Base-by-base conservation (phyloP, 2,797 vertebrate genomes). In the Anas acuta region DNA sequence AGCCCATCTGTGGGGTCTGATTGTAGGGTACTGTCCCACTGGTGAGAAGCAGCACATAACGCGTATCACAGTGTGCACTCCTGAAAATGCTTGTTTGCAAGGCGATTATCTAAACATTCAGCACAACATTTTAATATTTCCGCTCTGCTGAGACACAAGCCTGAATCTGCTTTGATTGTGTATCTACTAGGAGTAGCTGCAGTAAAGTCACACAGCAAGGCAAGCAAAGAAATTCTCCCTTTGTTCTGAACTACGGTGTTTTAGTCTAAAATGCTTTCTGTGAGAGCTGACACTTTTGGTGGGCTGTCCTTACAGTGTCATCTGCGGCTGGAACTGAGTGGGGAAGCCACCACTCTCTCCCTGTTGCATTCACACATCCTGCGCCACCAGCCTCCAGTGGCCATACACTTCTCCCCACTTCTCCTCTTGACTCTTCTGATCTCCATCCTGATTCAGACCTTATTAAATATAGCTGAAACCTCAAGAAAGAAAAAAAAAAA, bases 1-100 rank as follows among this genome's bases (percentile, higher is more conserved):
- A 89, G 77, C 77, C 77, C 81, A 81, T 84, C 90, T 94, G 70
- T 28, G 49, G 45, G 49, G 70, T 90, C 49, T 88, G 80, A 84
- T 81, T 81, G 75, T 80, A 90, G 71, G 56, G 79, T 61, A 70
- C 67, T 78, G 43, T 70, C 72, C 93, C 77, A 86, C 39, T 57
- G 82, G 35, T 45, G 49, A 87, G 70, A 69, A 81, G 71, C 60
- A 81, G 79, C 1, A 0, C 13, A 54, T 37, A 43, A 67, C 32
- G 26, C 37, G 33, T 33, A 81, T 32, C 49, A n/a, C 37, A 64
- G 54, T 7, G 39, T 7, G 45, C 37, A 14, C 33, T 89, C 69
- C 81, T 76, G 49, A 0, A 3, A 79, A 80, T 21, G 13, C n/a
- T 45, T 33, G 32, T 39, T 49, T 89, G 54, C 1, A 2, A 88